Percentiles rank a stretch among this genome's conserved stretches.
Conservation (phyloP, 2,113 vertebrate species). For the Thunnus thynnus region DNA sequence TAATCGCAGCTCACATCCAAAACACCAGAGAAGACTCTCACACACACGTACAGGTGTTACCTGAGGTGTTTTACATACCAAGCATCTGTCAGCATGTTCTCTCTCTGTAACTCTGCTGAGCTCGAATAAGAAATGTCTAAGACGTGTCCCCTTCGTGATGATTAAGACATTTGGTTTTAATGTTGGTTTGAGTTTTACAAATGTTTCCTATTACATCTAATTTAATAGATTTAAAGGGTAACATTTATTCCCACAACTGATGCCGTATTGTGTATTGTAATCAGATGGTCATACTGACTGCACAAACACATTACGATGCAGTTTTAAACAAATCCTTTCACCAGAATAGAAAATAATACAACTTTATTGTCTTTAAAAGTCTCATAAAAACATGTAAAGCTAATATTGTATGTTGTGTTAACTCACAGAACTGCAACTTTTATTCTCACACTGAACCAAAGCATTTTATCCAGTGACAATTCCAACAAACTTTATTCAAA, state of each 20-base stretch:
- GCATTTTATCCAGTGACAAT: no score
- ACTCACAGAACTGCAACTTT: no score
- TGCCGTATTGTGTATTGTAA: background rate
- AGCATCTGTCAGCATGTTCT: background rate
- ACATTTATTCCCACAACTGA: background rate
- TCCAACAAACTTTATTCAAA: no score
- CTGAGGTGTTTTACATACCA: slow-evolving; percentile 52
- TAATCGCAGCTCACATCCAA: slow-evolving; percentile 35
- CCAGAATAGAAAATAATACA: background rate
- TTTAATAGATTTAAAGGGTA: background rate
- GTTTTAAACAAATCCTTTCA: background rate
- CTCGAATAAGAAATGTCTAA: no score
- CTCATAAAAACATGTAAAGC: no score
- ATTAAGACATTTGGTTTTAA: background rate
- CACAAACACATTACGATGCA: no score
- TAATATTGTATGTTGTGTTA: no score
- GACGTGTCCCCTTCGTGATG: background rate
- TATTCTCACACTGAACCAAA: no score
- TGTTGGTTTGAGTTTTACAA: background rate
- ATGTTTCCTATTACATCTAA: background rate
- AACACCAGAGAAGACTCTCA: slow-evolving; percentile 17
- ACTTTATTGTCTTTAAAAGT: background rate
- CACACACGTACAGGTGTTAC: slow-evolving; percentile 56
- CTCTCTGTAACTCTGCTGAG: background rate
- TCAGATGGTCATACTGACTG: background rate